Evolutionary conservation across 2,888 invertebrate species (phyloP), one percentile per base, ranked within the genome.

Genomic region (Steromphala cineraria): DNA sequence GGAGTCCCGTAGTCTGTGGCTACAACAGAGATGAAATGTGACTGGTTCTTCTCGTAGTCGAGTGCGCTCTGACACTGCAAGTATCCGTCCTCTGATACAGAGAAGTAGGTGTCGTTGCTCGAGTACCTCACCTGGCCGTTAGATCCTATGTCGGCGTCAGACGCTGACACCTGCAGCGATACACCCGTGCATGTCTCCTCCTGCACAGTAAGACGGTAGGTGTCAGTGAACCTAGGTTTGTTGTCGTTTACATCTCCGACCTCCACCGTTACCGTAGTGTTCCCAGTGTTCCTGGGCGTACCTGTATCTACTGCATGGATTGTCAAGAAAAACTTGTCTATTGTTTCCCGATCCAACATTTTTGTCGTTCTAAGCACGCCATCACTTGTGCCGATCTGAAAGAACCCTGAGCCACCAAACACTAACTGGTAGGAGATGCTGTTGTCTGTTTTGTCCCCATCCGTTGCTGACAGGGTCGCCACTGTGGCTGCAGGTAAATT

Each of bases 1-100:
- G 71, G 71, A 36, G 71, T 40, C 4, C 71, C 71, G n/a, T 19
- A 19, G n/a, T 71, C 71, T 36, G 71, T 71, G n/a, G 71, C 71
- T 36, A 36, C 36, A 15, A 40, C 19, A 36, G 15, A 1, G 13
- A 46, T 46, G 46, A 46, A 13, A 46, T 46, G 46, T 10, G 46
- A 46, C 46, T 46, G 4, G 46, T 10, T 46, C 1, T 10, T 13
- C 13, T 46, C 46, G 46, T 46, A 46, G 13, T 46, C 10, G 10
- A 46, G 46, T 10, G 8, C 10, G 7, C 13, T 5, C 7, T 13
- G 5, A 46, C 46, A 46, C 10, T 1, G 46, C 8, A 46, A 8
- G 7, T 46, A 1, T 10, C 46, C 46, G 17, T 36, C n/a, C 40
- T 36, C 28, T 10, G 28, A 62, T 13, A 62, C 13, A 0, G 13